Evolutionary conservation across 2,888 invertebrate genomes (phyloP), one percentile per base, ranked within the genome.

Genomic region (Nomada lathburiana): DNA sequence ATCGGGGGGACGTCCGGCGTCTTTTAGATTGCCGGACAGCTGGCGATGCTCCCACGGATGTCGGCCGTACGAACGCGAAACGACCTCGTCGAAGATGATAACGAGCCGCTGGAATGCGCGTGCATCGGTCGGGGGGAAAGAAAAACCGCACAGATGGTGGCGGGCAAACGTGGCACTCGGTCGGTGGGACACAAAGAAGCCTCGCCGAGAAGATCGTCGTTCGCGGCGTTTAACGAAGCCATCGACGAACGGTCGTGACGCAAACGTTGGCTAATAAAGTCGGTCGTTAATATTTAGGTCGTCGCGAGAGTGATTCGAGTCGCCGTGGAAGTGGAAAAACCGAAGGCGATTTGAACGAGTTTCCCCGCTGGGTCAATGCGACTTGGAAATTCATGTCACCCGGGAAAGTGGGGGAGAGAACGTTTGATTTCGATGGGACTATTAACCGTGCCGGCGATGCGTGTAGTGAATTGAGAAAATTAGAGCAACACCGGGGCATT

Each of bases 211-310:
- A 5, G 36, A 36, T 36, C 36, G 36, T 36, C 36, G 36, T 36
- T 36, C 7, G 36, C 36, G 36, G 36, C 36, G 36, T 36, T 36
- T 36, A 36, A 36, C 36, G 36, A 36, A 36, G 36, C 36, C 36
- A 36, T 36, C 36, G 36, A 7, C 36, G 36, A 36, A 36, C 36
- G 7, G 36, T 1, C 36, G 7, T 13, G 55, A 55, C 26, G 72
- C 16, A 44, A 59, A 18, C 63, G 20, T n/a, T 64, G 68, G 53
- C 47, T 70, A 70, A 78, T 80, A 80, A 80, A 64, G 36, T 60
- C 44, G 52, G n/a, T 16, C 36, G 52, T 65, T 78, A 80, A 80
- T 78, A 80, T 80, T 80, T 80, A 52, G 79, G 70, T 78, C 59
- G 72, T 55, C 13, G 62, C 16, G 18, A 29, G 52, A 23, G n/a